phyloP scores from a whole-genome alignment of 2,797 vertebrate species.

The Toxotes lorentzi region DNA sequence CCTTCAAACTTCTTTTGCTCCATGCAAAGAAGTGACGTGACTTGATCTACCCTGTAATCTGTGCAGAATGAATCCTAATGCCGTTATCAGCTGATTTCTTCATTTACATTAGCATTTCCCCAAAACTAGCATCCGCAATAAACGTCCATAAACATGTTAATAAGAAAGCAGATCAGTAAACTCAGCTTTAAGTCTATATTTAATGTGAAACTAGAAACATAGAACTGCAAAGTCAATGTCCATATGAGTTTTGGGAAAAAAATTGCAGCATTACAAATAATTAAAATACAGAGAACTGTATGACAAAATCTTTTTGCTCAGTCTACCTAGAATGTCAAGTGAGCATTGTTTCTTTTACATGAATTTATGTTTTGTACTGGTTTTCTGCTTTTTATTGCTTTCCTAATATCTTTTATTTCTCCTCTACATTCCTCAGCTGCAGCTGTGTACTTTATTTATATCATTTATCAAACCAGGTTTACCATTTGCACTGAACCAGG shows the following conservation, averaged over 20 bases:
- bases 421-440: neutral
- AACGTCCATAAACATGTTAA: neutral
- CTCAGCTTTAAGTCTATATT: neutral
- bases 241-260: neutral
- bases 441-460: neutral
- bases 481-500: constrained; percentile 94
- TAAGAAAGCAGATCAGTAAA: neutral
- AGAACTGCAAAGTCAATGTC: neutral
- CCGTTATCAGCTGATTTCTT: neutral
- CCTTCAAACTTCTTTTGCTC: neutral
- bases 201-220: neutral
- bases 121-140: neutral
- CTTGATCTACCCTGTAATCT: neutral
- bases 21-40: too few species aligned
- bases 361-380: neutral
- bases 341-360: neutral
- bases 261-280: neutral
- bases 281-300: neutral
- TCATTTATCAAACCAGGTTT: constrained; percentile 83
- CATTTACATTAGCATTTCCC: too few species aligned
- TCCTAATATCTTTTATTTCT: neutral
- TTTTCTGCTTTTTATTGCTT: neutral
- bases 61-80: neutral
- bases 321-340: neutral
- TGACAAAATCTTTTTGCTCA: neutral